Evolutionary conservation across 1,140 invertebrate genomes (phyloP), one percentile per base, ranked within the genome.

Genomic region (Globodera rostochiensis): DNA sequence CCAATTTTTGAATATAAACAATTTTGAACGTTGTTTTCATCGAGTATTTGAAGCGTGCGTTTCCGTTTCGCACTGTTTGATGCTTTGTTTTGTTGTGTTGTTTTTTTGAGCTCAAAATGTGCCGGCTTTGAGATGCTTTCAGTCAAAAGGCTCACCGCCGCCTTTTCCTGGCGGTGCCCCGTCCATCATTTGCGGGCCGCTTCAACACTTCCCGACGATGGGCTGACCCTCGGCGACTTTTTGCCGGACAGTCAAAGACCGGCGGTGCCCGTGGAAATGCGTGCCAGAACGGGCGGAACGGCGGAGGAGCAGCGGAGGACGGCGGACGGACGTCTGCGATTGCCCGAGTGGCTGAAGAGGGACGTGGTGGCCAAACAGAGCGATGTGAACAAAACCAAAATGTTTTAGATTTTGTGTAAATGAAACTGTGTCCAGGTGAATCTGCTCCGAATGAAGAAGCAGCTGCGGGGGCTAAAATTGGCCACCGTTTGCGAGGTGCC

Each of bases 331-430:
- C 81, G 88, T 0, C 74, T 89, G 15, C 77, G 95, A 79, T 91
- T 99, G 75, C 97, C 98, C 25, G 95, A 96, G 73, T 99, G 98
- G 98, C 89, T 99, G 53, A 98, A 98, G 90, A 96, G 94, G 67
- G 93, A 95, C 87, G 96, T 97, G 15, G 96, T 97, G 13, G 93
- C 94, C 86, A 96, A 94, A 89, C 91, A 91, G 85, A 93, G 91
- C 47, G 77, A 78, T 78, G 77, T 78, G 45, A 69, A 53, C 53
- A 9, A 36, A 19, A 3, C 7, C 7, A 9, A 9, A 53, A 7
- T 7, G 11, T 53, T 5, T 5, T 6, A 53, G 50, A 53, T 53
- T 71, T 19, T 15, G 25, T 11, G 6, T 5, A 9, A 36, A 25
- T 45, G 19, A 71, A 45, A 71, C 69, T 6, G 69, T 71, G 9